Conservation (phyloP, 2,113 vertebrate genomes). For the Puffinus mauretanicus region DNA sequence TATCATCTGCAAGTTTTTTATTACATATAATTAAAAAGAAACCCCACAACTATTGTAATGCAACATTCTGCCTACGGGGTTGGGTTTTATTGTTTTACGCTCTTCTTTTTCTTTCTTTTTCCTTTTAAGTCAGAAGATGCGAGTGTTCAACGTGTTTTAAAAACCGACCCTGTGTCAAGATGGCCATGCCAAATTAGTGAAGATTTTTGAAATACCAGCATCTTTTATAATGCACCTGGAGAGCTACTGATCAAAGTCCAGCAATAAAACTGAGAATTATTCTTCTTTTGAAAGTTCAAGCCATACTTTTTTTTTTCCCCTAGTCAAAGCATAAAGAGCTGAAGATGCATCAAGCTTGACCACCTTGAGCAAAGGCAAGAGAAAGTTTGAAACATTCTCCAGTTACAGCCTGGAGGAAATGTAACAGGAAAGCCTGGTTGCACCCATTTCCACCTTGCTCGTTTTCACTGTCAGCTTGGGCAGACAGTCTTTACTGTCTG, state of each 20-base stretch:
- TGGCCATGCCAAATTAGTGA: not conserved
- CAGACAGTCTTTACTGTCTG: not conserved
- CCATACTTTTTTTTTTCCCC: not conserved
- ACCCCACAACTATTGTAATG: not conserved
- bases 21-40: constrained; percentile 29
- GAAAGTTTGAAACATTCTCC: not conserved
- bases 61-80: not conserved
- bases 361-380: not conserved
- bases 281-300: not conserved
- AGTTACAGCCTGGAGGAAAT: not conserved
- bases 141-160: not conserved
- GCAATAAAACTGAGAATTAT: not conserved
- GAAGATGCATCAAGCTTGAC: not conserved
- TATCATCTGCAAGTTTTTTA: constrained; percentile 28
- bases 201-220: not conserved
- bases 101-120: not conserved
- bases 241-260: not conserved
- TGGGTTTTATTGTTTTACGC: not conserved
- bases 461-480: not conserved
- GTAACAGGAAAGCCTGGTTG: not conserved
- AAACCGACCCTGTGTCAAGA: not conserved
- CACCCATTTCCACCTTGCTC: not conserved
- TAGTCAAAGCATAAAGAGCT: not conserved
- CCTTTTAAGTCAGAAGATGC: not conserved
- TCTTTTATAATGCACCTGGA: not conserved